A percentile compares a stretch with the other conserved stretches of the same genome.
phyloP scores from a whole-genome alignment of 2,888 invertebrate genomes.

The Campaea margaritaria region DNA sequence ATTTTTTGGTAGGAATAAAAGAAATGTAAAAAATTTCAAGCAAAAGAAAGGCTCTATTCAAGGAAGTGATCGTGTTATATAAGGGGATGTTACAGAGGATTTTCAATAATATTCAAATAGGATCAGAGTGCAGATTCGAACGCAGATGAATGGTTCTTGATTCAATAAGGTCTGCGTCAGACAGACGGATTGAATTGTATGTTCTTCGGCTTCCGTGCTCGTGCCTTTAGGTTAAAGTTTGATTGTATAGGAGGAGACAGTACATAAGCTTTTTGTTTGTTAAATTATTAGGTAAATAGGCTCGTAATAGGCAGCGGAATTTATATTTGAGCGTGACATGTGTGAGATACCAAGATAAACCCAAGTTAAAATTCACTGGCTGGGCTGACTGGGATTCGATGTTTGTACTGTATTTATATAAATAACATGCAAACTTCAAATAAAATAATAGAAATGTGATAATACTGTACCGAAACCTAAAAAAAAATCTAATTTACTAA shows the following conservation, averaged over 20 bases:
- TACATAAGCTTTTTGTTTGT: neutral
- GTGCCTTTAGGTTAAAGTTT: conserved; percentile 20
- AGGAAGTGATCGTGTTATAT: neutral
- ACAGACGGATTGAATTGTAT: conserved; percentile 56
- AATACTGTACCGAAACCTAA: too few species aligned
- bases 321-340: too few species aligned
- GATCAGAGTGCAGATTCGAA: conserved; percentile 48
- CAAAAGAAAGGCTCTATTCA: neutral
- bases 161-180: conserved; percentile 56
- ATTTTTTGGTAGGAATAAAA: too few species aligned
- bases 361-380: too few species aligned
- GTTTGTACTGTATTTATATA: too few species aligned
- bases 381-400: too few species aligned
- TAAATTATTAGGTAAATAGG: neutral
- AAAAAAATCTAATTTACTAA: too few species aligned
- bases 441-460: too few species aligned
- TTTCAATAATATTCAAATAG: conserved; percentile 51
- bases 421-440: too few species aligned
- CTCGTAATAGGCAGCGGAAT: too few species aligned
- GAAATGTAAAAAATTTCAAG: too few species aligned
- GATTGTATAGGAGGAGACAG: neutral
- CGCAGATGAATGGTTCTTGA: conserved; percentile 41
- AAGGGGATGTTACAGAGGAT: conserved; percentile 28
- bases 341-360: too few species aligned
- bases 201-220: conserved; percentile 45